Percentiles rank a stretch among this genome's conserved stretches.
phyloP scores from a whole-genome alignment of 1,140 invertebrate species.

The Anagrus nilaparvatae region DNA sequence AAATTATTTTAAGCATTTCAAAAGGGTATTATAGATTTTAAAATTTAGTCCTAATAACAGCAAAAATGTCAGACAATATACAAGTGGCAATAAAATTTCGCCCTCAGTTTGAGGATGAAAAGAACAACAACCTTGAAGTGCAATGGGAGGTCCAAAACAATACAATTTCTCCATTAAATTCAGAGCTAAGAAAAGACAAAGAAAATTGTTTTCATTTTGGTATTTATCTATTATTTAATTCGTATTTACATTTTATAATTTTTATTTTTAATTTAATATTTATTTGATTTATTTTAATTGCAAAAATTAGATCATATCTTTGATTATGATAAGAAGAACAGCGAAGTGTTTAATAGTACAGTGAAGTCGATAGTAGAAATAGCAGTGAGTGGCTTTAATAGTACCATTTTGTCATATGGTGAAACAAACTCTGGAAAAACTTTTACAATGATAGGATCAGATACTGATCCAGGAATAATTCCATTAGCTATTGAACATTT shows the following conservation, averaged over 20 bases:
- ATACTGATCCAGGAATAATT: constrained; percentile 62
- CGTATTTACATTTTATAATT: neutral
- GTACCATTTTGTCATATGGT: constrained; percentile 85
- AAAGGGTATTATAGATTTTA: too few relatives aligned
- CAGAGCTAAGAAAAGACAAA: constrained; percentile 27
- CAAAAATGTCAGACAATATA: constrained; percentile 50
- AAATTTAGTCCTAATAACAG: too few relatives aligned
- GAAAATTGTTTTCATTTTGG: constrained; percentile 40
- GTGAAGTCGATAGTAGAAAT: constrained; percentile 61
- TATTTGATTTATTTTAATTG: constrained; percentile 23
- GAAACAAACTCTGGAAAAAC: constrained; percentile 76
- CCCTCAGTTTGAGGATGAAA: constrained; percentile 54
- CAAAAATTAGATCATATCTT: constrained; percentile 75
- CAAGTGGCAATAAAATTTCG: constrained; percentile 65
- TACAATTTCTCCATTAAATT: constrained; percentile 47
- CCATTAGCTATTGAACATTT: constrained; percentile 56
- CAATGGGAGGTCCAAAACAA: constrained; percentile 53
- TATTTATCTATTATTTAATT: constrained; percentile 23
- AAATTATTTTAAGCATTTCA: too few relatives aligned
- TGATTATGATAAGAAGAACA: constrained; percentile 46
- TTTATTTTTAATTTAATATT: constrained; percentile 3
- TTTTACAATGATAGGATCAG: constrained; percentile 60
- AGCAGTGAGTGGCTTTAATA: constrained; percentile 71
- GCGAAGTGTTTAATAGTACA: constrained; percentile 53
- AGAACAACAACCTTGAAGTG: constrained; percentile 43